Conservation (phyloP, 2,113 vertebrate genomes). For the Tragelaphus buxtoni region DNA sequence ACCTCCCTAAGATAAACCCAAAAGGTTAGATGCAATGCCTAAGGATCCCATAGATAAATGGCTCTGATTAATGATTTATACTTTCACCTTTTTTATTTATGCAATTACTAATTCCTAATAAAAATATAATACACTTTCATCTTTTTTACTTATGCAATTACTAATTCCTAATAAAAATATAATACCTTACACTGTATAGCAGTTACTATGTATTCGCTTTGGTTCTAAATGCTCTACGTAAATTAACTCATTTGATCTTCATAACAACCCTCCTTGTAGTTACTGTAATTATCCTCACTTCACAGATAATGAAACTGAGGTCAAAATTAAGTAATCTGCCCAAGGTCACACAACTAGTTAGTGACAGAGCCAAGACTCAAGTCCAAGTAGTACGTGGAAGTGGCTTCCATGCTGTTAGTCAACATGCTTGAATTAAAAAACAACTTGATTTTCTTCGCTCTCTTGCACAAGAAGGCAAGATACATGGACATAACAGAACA, state of each 20-base stretch:
- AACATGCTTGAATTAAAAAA: background rate
- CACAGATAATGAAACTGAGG: background rate
- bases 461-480: background rate
- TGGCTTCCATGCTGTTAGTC: background rate
- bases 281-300: background rate
- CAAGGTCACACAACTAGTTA: background rate
- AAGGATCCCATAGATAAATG: background rate
- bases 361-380: background rate
- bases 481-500: background rate
- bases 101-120: slow-evolving; percentile 23
- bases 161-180: slow-evolving; percentile 30
- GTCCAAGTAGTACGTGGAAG: background rate
- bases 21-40: background rate
- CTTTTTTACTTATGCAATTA: background rate
- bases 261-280: background rate
- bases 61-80: background rate
- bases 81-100: background rate
- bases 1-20: background rate
- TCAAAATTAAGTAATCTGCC: background rate
- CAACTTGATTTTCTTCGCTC: background rate
- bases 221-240: background rate
- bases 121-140: background rate
- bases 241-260: background rate
- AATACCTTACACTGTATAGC: background rate
- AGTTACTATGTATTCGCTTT: background rate